Evolutionary conservation across 1,140 invertebrate genomes (phyloP).

Genomic region (Neuroterus valhalla): DNA sequence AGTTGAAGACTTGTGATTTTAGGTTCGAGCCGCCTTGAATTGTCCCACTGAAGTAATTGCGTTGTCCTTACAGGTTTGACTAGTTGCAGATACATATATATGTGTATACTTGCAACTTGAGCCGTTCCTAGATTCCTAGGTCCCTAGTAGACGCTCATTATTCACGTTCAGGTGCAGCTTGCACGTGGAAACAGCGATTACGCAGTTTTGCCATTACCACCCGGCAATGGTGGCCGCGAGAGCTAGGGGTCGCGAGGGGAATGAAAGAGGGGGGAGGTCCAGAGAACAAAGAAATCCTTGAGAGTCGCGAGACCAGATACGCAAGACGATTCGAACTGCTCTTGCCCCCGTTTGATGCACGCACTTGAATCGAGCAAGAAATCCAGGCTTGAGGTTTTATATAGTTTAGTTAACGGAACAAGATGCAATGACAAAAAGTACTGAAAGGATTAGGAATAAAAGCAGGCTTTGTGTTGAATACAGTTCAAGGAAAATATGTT

Average conservation of each 20-base stretch:
- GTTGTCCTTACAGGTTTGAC: slow-evolving; percentile 8
- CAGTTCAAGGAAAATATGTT: too few species aligned
- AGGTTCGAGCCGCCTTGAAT: background rate
- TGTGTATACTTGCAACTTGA: background rate
- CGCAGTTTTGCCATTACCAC: slow-evolving; percentile 51
- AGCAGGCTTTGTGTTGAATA: too few species aligned
- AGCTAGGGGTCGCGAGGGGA: background rate
- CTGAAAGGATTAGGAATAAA: too few species aligned
- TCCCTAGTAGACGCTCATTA: slow-evolving; percentile 56
- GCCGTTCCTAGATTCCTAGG: slow-evolving; percentile 47
- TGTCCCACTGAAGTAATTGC: background rate
- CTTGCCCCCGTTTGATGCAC: slow-evolving; percentile 61
- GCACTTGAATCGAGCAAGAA: slow-evolving; percentile 21
- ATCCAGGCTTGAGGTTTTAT: background rate
- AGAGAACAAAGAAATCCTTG: slow-evolving; percentile 67
- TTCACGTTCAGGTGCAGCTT: slow-evolving; percentile 66
- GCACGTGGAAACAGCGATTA: slow-evolving; percentile 65
- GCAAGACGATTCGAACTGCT: slow-evolving; percentile 39
- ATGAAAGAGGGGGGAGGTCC: slow-evolving; percentile 44
- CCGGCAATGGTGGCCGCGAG: slow-evolving; percentile 20
- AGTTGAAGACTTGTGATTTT: too few species aligned
- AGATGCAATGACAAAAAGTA: too few species aligned
- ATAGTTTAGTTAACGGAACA: too few species aligned
- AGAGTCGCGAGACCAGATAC: slow-evolving; percentile 52
- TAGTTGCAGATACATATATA: background rate